Evolutionary conservation across 2,888 invertebrate species (phyloP), one percentile per base, ranked within the genome.

Genomic region (Biston stratarius): DNA sequence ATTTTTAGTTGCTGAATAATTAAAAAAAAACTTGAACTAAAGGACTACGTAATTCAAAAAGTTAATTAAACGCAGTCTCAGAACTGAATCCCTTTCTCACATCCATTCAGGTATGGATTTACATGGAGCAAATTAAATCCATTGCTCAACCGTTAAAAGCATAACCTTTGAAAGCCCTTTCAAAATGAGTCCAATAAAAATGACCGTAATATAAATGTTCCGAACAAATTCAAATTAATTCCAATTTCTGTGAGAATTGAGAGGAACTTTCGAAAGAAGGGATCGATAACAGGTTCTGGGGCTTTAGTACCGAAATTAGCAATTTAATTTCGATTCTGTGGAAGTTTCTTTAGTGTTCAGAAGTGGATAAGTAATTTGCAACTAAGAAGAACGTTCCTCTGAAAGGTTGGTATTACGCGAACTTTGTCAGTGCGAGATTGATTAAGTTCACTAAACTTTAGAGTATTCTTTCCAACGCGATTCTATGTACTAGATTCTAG

Each of bases 241-340:
- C 82, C 70, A 74, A 77, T 73, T 78, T 75, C 73, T 61, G 63
- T 72, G 75, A 73, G 74, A 73, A 79, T 79, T 77, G 78, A 77
- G 74, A 71, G 58, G 74, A 75, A 75, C 75, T 80, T 79, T 79
- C 72, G 69, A 82, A 82, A 81, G 82, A 79, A 80, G 75, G 77
- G 79, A 82, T 85, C 86, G 82, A 86, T 86, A 86, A 79, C 83
- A 83, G 81, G 82, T 85, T 83, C 81, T 81, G 81, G 82, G 67
- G 82, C 82, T 84, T 72, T 84, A 87, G 85, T 82, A 83, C 82
- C 83, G 74, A 87, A 88, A 88, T 89, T 88, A 87, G 88, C 87
- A 87, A 88, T 87, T 88, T 86, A 88, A 87, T 88, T 88, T 85
- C 83, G 84, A 87, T 87, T 81, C 83, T 78, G 77, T 74, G 77